Conservation (phyloP, 2,797 vertebrate species). For the Chelonia mydas region DNA sequence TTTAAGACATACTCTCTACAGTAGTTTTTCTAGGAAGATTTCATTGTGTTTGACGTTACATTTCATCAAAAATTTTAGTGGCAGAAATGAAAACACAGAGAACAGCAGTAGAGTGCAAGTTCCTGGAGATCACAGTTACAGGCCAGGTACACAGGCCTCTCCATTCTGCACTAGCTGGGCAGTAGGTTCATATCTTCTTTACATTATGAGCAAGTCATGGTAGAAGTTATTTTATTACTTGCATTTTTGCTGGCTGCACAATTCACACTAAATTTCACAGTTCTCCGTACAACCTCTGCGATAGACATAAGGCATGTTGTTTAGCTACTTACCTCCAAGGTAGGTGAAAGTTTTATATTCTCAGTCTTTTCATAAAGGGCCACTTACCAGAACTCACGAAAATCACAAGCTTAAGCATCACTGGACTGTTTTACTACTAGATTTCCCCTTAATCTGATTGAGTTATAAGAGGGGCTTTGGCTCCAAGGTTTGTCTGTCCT, state of each 20-base stretch:
- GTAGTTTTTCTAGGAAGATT: background rate
- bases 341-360: background rate
- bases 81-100: background rate
- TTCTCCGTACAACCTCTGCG: background rate
- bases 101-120: background rate
- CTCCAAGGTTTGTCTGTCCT: background rate
- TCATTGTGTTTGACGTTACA: background rate
- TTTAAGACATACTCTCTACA: background rate
- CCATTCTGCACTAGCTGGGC: background rate
- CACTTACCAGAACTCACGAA: background rate
- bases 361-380: background rate
- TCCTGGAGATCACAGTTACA: background rate
- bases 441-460: background rate
- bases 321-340: background rate
- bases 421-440: background rate
- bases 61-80: conserved; percentile 5
- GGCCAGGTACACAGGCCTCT: background rate
- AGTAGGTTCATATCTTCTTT: background rate
- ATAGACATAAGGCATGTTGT: background rate
- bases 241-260: background rate
- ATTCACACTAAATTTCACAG: background rate
- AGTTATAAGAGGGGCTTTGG: conserved; percentile 13
- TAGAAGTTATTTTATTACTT: background rate
- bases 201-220: background rate
- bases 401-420: background rate